Evolutionary conservation across 2,113 vertebrate genomes (phyloP), one percentile per base, ranked within the genome.

Genomic region (Podilymbus podiceps): DNA sequence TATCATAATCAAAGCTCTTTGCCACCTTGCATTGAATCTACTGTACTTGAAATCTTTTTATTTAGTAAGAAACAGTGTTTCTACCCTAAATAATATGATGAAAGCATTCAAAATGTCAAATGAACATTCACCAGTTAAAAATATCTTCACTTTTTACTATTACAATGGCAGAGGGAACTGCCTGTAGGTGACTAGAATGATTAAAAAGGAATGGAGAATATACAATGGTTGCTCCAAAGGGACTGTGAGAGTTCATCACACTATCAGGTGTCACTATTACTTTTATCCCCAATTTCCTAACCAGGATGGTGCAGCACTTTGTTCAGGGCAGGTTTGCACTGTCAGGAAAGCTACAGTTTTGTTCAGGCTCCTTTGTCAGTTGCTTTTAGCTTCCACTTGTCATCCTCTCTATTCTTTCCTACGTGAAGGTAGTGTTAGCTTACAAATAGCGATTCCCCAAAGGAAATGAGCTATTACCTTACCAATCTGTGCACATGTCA

Each of bases 1-100:
- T 98, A 98, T 95, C 97, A 98, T 98, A 98, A 98, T 98, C 97
- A 98, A 98, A 98, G 98, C 96, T 97, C 93, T 97, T 98, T 97
- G 53, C 95, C 40, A 64, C 96, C 92, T 97, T 97, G 89, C 97
- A 97, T 97, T 98, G 97, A 97, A 97, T 95, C 97, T 97, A 97
- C 95, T 97, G 83, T 89, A 98, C 84, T 96, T 89, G 94, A 98
- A 98, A 95, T 97, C 96, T 94, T 97, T 98, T 97, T 98, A 97
- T 98, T 98, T 98, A 91, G 97, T 56, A 90, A 97, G 97, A 97
- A 98, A 97, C 92, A 96, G 91, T 97, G 96, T 97, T 98, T 96
- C 95, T 95, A 93, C 50, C 93, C 97, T 82, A 98, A 98, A 98
- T 98, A 98, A 98, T 96, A 96, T 95, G 95, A 97, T 98, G 96